These are phyloP conservation scores for Hybognathus amarus DNA, from an alignment of 2,797 vertebrate genomes.

Conservation along the genomic window DNA sequence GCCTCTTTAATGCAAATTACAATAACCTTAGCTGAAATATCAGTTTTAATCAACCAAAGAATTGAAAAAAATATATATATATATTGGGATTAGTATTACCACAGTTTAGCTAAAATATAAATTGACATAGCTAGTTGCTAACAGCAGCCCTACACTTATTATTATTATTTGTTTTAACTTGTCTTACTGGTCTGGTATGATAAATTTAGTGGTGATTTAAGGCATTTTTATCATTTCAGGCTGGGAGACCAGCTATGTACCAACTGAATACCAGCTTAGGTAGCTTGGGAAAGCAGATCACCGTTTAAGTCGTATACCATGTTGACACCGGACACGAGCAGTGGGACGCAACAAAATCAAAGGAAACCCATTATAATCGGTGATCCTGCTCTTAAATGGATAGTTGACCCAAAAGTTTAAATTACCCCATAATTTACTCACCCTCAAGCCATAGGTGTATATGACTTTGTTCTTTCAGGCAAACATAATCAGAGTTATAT, in stretches of 20 bases:
- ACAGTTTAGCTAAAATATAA: background rate
- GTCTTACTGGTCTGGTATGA: background rate
- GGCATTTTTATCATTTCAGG: background rate
- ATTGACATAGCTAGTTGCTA: background rate
- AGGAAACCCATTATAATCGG: background rate
- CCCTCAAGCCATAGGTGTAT: no score
- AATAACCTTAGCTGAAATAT: background rate
- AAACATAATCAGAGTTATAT: no score
- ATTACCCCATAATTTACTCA: no score
- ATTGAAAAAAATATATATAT: background rate
- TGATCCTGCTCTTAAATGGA: background rate
- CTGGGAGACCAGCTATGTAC: background rate
- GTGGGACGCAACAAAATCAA: background rate
- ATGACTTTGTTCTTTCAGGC: no score
- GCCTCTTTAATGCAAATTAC: background rate
- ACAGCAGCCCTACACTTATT: background rate
- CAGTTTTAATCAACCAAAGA: background rate
- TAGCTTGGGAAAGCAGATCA: constrained; percentile 1
- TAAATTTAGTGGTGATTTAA: background rate
- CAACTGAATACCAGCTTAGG: background rate
- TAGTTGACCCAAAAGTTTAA: no score
- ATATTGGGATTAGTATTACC: background rate
- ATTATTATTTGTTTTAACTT: background rate
- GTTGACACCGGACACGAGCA: background rate
- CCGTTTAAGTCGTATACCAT: background rate